Percentiles rank a stretch among this genome's conserved stretches.
phyloP scores from a whole-genome alignment of 2,888 invertebrate species.

The Cryptocheilus praepositus region DNA sequence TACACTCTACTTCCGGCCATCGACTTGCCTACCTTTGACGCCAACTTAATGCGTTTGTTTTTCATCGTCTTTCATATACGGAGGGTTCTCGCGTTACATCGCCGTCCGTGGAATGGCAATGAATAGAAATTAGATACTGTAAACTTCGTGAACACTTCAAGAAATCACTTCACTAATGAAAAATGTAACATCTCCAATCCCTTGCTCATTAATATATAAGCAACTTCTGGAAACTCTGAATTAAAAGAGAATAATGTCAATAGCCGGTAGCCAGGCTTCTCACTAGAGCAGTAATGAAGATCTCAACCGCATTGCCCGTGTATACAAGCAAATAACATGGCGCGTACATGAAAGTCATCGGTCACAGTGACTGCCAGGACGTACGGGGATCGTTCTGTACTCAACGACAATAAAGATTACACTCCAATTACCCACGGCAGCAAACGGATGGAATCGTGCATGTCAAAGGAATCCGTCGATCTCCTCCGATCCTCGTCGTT shows the following conservation, averaged over 20 bases:
- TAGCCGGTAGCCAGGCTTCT: too few species aligned
- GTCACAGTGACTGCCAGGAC: not conserved
- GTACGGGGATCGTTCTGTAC: not conserved
- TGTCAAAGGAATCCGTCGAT: not conserved
- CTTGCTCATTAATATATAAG: too few species aligned
- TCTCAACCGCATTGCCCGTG: too few species aligned
- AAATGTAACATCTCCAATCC: too few species aligned
- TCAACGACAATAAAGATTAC: too few species aligned
- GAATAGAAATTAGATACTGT: conserved; percentile 20
- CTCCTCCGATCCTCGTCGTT: not conserved
- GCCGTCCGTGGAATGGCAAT: conserved; percentile 32
- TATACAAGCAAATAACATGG: not conserved
- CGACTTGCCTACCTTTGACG: conserved; percentile 21
- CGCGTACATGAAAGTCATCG: too few species aligned
- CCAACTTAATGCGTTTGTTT: conserved; percentile 56
- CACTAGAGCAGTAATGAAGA: too few species aligned
- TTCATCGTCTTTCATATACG: conserved; percentile 44
- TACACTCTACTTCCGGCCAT: conserved; percentile 54
- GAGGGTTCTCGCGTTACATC: conserved; percentile 31
- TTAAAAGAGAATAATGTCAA: too few species aligned
- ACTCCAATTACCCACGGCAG: too few species aligned
- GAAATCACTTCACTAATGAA: too few species aligned
- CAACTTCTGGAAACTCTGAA: too few species aligned
- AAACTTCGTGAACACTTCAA: too few species aligned
- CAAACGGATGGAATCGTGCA: not conserved